A percentile compares a stretch with the other conserved stretches of the same genome.
These are phyloP conservation scores for Chalcis sispes DNA, from an alignment of 2,888 invertebrate species.

Conservation along the genomic window DNA sequence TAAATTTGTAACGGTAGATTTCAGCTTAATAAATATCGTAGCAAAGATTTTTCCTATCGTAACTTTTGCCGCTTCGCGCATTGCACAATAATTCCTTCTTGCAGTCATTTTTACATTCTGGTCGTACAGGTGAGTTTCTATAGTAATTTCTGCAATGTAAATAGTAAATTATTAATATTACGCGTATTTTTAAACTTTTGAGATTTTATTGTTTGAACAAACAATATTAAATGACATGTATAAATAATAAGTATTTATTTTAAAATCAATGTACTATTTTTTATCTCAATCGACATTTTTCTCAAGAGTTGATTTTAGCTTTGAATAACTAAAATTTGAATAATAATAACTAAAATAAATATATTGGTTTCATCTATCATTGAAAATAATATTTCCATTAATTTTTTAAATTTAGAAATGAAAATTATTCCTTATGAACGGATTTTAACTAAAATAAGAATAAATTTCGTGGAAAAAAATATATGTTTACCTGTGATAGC, in stretches of 20 bases:
- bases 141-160: slow-evolving; percentile 49
- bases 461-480: neutral
- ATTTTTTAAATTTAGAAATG: no score
- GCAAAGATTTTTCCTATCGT: slow-evolving; percentile 46
- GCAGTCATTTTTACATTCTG: slow-evolving; percentile 33
- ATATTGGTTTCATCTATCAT: neutral
- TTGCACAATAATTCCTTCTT: slow-evolving; percentile 35
- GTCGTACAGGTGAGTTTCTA: slow-evolving; percentile 48
- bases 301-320: neutral
- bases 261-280: no score
- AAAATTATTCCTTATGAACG: no score
- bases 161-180: neutral
- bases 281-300: no score
- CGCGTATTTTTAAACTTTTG: no score
- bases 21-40: neutral
- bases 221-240: neutral
- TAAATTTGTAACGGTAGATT: neutral
- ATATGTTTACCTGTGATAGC: slow-evolving; percentile 42
- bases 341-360: neutral
- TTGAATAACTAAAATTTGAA: neutral
- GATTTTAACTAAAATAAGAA: no score
- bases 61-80: slow-evolving; percentile 41
- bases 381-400: neutral
- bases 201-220: no score
- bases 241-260: neutral